A percentile compares a stretch with the other conserved stretches of the same genome.
Evolutionary conservation across 1,140 invertebrate species (phyloP).

Genomic region (Thaumetopoea pityocampa): DNA sequence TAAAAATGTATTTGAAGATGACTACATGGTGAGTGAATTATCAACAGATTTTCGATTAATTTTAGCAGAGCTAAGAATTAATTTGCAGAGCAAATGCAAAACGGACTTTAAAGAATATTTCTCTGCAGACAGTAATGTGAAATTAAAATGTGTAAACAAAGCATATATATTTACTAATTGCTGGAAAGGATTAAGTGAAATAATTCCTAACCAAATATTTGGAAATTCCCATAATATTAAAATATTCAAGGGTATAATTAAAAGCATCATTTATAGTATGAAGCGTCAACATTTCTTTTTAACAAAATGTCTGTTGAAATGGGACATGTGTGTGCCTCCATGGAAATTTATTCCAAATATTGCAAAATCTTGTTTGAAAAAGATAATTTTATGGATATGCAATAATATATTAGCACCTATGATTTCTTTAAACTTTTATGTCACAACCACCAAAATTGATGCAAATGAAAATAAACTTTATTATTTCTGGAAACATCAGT

Average conservation of each 20-base stretch:
- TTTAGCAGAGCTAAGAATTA: slow-evolving; percentile 33
- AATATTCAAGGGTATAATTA: slow-evolving; percentile 49
- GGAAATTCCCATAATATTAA: slow-evolving; percentile 52
- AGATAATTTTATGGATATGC: slow-evolving; percentile 49
- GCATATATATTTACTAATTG: slow-evolving; percentile 33
- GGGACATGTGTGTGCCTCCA: slow-evolving; percentile 42
- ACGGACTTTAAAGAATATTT: slow-evolving; percentile 54
- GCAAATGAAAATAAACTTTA: slow-evolving; percentile 64
- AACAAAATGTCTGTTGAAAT: slow-evolving; percentile 37
- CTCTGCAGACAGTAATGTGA: slow-evolving; percentile 4
- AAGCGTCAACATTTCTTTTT: slow-evolving; percentile 51
- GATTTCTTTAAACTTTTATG: slow-evolving; percentile 63
- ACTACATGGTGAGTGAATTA: slow-evolving; percentile 30
- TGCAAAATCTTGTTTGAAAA: slow-evolving; percentile 31
- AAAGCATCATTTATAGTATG: slow-evolving; percentile 55
- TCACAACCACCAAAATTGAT: slow-evolving; percentile 66
- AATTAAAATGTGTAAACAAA: slow-evolving; percentile 37
- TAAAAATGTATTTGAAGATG: slow-evolving; percentile 34
- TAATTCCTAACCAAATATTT: slow-evolving; percentile 50
- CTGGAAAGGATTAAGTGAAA: slow-evolving; percentile 33
- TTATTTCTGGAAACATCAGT: slow-evolving; percentile 63
- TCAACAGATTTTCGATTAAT: slow-evolving; percentile 27
- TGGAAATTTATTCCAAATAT: slow-evolving; percentile 31
- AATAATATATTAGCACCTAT: slow-evolving; percentile 57
- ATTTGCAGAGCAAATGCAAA: slow-evolving; percentile 35